Conservation (phyloP, 2,113 vertebrate species). For the Fulmarus glacialis region DNA sequence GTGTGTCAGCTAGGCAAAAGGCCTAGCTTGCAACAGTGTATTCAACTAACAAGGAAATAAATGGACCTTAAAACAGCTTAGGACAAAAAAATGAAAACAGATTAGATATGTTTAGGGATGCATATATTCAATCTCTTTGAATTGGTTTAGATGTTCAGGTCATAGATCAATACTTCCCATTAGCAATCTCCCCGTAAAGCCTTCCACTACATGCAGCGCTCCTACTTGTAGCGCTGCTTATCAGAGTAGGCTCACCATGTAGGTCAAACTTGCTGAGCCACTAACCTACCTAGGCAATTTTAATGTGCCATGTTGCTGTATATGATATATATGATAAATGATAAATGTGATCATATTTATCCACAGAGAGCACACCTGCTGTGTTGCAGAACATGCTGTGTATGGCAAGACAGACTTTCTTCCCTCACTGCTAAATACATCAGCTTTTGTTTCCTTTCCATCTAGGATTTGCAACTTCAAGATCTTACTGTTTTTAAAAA, state of each 20-base stretch:
- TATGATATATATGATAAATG: not conserved
- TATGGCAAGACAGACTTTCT: not conserved
- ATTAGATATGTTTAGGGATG: not conserved
- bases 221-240: not conserved
- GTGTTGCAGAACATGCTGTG: not conserved
- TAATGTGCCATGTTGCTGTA: not conserved
- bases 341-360: not conserved
- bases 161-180: not conserved
- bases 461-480: not conserved
- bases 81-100: not conserved
- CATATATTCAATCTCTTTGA: not conserved
- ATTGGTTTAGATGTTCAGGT: not conserved
- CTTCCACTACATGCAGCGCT: not conserved
- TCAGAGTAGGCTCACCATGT: not conserved
- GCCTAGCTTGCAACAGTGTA: accelerated
- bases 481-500: not conserved
- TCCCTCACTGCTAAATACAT: not conserved
- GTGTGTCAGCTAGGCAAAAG: not conserved
- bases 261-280: not conserved
- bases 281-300: not conserved
- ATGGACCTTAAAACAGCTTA: not conserved
- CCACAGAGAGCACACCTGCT: not conserved
- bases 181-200: not conserved
- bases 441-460: not conserved
- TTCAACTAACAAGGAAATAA: not conserved